Evolutionary conservation across 2,888 invertebrate genomes (phyloP).

Genomic region (Diadegma fenestrale): DNA sequence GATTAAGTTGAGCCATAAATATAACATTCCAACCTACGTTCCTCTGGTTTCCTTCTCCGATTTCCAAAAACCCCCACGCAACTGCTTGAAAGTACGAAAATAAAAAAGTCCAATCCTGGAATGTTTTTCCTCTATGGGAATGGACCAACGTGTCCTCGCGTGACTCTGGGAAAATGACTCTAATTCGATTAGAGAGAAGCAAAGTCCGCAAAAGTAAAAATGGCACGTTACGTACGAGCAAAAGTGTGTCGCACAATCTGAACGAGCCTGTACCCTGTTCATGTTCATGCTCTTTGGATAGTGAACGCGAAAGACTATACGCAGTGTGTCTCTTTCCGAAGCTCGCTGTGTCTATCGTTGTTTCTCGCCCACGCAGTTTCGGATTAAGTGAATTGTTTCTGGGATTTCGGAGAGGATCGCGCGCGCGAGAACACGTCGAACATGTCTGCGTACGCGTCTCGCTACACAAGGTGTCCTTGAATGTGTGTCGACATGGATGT

Average conservation of each 20-base stretch:
- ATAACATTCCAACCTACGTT: neutral
- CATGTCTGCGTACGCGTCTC: constrained; percentile 4
- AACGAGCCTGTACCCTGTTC: constrained; percentile 19
- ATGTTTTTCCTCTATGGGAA: too few species aligned
- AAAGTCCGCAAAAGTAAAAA: neutral
- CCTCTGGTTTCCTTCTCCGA: too few species aligned
- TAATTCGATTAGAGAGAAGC: too few species aligned
- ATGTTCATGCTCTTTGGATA: neutral
- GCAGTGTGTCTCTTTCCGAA: constrained; percentile 36
- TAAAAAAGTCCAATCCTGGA: too few species aligned
- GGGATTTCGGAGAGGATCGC: constrained; percentile 77
- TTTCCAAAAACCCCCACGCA: too few species aligned
- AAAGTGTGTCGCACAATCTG: neutral
- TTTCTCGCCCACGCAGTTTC: constrained; percentile 73
- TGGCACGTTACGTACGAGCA: neutral
- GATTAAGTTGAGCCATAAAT: neutral
- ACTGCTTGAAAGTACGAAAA: too few species aligned
- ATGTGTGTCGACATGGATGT: constrained; percentile 18
- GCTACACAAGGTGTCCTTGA: constrained; percentile 14
- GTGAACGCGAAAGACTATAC: neutral
- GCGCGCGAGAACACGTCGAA: constrained; percentile 67
- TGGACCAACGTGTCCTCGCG: too few species aligned
- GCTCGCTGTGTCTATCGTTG: constrained; percentile 27
- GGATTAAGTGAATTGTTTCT: constrained; percentile 80
- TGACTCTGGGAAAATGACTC: too few species aligned